These are phyloP conservation scores for Perca flavescens DNA, from an alignment of 2,113 vertebrate genomes.

Conservation along the genomic window DNA sequence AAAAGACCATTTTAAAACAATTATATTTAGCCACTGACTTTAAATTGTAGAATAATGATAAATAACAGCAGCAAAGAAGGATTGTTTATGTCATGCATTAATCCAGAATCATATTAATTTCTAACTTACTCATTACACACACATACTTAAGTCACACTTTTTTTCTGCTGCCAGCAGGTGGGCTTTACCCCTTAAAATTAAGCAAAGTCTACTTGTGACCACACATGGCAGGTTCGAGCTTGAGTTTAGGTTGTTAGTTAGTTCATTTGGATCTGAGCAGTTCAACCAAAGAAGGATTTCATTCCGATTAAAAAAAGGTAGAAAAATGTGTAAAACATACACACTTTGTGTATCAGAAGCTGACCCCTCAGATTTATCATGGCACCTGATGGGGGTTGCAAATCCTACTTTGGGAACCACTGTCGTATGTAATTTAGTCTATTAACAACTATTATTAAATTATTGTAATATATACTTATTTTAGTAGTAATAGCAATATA, in stretches of 20 bases:
- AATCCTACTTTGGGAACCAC: not conserved
- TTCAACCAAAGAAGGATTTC: not conserved
- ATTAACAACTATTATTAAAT: not conserved
- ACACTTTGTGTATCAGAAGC: not conserved
- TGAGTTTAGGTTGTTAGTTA: not conserved
- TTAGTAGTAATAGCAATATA: no score
- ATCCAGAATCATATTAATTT: not conserved
- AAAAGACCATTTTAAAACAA: not conserved
- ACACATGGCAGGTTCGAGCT: not conserved
- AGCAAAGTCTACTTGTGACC: not conserved
- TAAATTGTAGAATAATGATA: not conserved
- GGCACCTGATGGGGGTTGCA: not conserved
- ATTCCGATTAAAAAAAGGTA: not conserved
- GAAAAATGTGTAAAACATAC: not conserved
- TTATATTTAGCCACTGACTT: not conserved
- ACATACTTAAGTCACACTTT: not conserved
- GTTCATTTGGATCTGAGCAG: not conserved
- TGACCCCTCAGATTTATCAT: not conserved
- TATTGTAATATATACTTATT: not conserved
- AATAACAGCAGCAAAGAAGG: not conserved
- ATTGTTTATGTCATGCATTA: not conserved
- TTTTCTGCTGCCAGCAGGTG: not conserved
- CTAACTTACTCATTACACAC: not conserved
- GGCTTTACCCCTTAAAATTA: not conserved
- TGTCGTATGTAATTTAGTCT: not conserved